These are phyloP conservation scores for Anadara kagoshimensis DNA, from an alignment of 1,140 invertebrate genomes.

Conservation along the genomic window DNA sequence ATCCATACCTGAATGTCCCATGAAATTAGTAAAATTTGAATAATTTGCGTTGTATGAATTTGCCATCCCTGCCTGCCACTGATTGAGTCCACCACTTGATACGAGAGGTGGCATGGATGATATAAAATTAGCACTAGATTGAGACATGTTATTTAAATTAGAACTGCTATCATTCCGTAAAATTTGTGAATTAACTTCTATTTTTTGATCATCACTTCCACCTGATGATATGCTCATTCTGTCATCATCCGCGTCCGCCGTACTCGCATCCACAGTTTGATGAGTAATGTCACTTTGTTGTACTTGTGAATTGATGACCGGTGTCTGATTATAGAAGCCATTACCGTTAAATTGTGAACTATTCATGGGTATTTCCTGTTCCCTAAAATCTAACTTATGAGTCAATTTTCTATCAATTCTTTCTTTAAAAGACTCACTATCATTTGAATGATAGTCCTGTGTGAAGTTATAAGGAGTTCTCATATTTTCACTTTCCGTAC, in stretches of 20 bases:
- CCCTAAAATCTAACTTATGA: conserved; percentile 35
- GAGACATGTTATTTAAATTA: conserved; percentile 13
- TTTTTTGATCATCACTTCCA: conserved; percentile 89
- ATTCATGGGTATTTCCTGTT: conserved; percentile 10
- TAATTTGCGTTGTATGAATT: conserved; percentile 12
- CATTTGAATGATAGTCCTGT: conserved; percentile 18
- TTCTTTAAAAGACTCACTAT: conserved; percentile 22
- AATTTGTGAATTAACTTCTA: conserved; percentile 77
- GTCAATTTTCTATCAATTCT: conserved; percentile 24
- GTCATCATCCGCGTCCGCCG: conserved; percentile 77
- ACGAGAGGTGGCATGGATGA: neutral
- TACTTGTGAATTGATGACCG: neutral
- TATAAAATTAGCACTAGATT: conserved; percentile 39
- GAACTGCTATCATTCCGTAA: conserved; percentile 6
- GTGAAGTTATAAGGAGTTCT: conserved; percentile 19
- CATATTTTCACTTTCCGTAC: conserved; percentile 23
- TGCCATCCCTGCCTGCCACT: conserved; percentile 23
- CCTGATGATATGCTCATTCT: conserved; percentile 92
- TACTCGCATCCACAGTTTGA: neutral
- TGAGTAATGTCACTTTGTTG: neutral
- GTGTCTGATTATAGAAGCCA: conserved; percentile 2
- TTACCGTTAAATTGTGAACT: neutral
- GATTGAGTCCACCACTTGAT: neutral
- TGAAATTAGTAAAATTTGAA: conserved; percentile 21
- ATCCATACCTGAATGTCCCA: conserved; percentile 25